These are phyloP conservation scores for Malurus leucopterus DNA, from an alignment of 2,797 vertebrate genomes.

Conservation along the genomic window DNA sequence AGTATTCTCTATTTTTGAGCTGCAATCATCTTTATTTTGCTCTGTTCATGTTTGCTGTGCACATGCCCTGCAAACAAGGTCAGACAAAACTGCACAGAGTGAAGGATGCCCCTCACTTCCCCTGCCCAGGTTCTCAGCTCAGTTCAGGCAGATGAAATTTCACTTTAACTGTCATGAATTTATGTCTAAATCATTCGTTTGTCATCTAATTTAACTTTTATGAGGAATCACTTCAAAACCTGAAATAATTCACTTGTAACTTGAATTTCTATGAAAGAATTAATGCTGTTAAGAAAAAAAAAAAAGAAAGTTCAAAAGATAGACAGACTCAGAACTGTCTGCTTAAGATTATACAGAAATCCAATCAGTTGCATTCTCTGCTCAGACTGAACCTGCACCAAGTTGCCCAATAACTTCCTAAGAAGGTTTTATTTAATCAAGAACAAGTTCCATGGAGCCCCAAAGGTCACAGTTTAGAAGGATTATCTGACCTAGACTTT, in stretches of 20 bases:
- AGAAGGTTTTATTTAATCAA: slow-evolving; percentile 62
- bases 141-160: neutral
- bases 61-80: neutral
- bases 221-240: slow-evolving; percentile 7
- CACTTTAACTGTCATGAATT: neutral
- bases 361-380: slow-evolving; percentile 38
- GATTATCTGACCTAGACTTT: slow-evolving; percentile 62
- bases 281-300: neutral
- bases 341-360: slow-evolving; percentile 38
- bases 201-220: slow-evolving; percentile 16
- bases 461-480: slow-evolving; percentile 69
- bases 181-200: neutral
- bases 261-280: slow-evolving; percentile 1
- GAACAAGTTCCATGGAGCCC: slow-evolving; percentile 46
- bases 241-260: slow-evolving; percentile 14
- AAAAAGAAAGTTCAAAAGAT: slow-evolving; percentile 4
- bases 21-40: neutral
- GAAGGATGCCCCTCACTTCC: neutral
- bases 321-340: neutral
- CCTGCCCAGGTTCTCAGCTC: neutral
- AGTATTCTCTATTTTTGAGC: neutral
- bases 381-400: slow-evolving; percentile 36
- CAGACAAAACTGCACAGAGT: neutral
- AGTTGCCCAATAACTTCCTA: slow-evolving; percentile 50
- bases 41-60: neutral